These are phyloP conservation scores for Pseudolaguvia tuberculata DNA, from an alignment of 2,113 vertebrate genomes.

Conservation along the genomic window DNA sequence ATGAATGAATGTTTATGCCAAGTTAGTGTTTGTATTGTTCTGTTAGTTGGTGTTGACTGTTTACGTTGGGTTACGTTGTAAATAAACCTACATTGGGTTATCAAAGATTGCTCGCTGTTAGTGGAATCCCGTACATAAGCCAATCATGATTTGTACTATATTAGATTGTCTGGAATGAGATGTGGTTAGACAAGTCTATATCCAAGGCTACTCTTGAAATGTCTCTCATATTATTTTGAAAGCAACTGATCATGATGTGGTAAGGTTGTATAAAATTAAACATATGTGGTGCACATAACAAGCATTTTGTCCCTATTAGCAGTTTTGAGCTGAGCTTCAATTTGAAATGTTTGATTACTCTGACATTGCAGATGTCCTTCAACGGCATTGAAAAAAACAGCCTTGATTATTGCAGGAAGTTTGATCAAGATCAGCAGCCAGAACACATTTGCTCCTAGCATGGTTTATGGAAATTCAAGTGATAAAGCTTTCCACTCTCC, in stretches of 20 bases:
- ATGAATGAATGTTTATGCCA: too few relatives aligned
- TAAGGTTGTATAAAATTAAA: not conserved
- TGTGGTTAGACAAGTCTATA: not conserved
- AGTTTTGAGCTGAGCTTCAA: not conserved
- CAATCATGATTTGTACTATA: not conserved
- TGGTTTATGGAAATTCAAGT: conserved; percentile 61
- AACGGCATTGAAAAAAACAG: not conserved
- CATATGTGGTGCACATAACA: not conserved
- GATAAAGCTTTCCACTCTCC: conserved; percentile 60
- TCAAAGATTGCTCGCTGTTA: too few relatives aligned
- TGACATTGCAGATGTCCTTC: not conserved
- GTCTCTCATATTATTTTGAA: not conserved
- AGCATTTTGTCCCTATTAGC: not conserved
- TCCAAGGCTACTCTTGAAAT: conserved; percentile 11
- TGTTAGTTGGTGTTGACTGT: too few relatives aligned
- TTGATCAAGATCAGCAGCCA: conserved; percentile 5
- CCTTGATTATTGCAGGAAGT: not conserved
- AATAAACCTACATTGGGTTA: too few relatives aligned
- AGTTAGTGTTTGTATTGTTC: too few relatives aligned
- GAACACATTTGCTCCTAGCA: not conserved
- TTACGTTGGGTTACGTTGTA: too few relatives aligned
- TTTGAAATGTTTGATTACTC: not conserved
- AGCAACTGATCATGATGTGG: not conserved
- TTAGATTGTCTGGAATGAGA: not conserved
- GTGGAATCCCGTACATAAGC: too few relatives aligned